Conservation (phyloP, 2,888 invertebrate species). For the Aphidoletes aphidimyza region DNA sequence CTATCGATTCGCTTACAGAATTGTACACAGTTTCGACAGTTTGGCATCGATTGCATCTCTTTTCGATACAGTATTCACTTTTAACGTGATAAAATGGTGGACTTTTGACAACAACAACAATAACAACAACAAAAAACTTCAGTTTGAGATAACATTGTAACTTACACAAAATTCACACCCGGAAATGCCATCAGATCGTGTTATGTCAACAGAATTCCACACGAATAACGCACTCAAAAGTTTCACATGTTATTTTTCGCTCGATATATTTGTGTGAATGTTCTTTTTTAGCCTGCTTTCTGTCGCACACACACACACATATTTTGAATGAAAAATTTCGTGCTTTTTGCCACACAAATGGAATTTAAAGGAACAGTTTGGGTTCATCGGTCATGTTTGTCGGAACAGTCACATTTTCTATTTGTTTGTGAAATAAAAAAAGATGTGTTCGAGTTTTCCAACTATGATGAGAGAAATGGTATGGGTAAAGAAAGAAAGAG, state of each 20-base stretch:
- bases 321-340: neutral
- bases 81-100: slow-evolving; percentile 31
- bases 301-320: too few relatives aligned
- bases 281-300: neutral
- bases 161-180: slow-evolving; percentile 47
- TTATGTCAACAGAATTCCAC: slow-evolving; percentile 37
- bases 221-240: neutral
- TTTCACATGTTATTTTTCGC: slow-evolving; percentile 52
- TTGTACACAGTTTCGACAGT: neutral
- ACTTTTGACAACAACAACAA: neutral
- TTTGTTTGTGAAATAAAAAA: slow-evolving; percentile 39
- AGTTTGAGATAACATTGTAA: slow-evolving; percentile 35
- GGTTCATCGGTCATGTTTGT: slow-evolving; percentile 13
- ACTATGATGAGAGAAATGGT: too few relatives aligned
- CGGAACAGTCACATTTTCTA: neutral
- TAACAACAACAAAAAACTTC: neutral
- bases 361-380: neutral
- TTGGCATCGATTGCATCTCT: neutral
- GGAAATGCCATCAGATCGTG: neutral
- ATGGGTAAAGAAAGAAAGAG: too few relatives aligned
- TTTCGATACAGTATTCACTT: neutral
- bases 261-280: neutral
- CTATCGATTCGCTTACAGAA: slow-evolving; percentile 5
- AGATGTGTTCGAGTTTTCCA: neutral
- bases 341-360: neutral